phyloP scores from a whole-genome alignment of 2,888 invertebrate genomes.

The Diabrotica balteata region DNA sequence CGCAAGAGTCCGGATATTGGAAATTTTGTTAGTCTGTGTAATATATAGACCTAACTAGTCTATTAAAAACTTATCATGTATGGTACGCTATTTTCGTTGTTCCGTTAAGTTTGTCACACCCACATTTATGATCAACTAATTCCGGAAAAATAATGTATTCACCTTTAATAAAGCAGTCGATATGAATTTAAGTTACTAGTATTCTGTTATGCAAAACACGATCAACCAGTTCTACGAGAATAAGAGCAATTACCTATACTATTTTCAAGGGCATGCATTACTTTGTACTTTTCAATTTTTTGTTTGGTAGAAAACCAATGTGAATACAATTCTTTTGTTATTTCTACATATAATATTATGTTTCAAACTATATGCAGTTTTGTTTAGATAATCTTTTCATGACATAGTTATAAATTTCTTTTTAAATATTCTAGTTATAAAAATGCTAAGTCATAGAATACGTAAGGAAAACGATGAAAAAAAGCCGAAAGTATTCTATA shows the following conservation, averaged over 20 bases:
- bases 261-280: constrained; percentile 38
- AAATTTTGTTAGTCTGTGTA: too few species aligned
- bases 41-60: too few species aligned
- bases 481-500: too few species aligned
- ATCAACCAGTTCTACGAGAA: constrained; percentile 35
- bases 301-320: neutral
- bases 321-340: neutral
- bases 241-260: constrained; percentile 36
- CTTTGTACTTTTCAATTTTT: constrained; percentile 38
- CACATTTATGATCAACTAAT: constrained; percentile 9
- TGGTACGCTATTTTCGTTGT: neutral
- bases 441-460: too few species aligned
- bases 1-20: too few species aligned
- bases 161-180: neutral
- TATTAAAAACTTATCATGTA: too few species aligned
- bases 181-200: constrained; percentile 23
- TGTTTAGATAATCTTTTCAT: too few species aligned
- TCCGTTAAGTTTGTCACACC: constrained; percentile 18
- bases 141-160: constrained; percentile 34
- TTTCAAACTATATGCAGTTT: too few species aligned
- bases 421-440: too few species aligned
- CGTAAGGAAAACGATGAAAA: too few species aligned
- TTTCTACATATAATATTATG: too few species aligned
- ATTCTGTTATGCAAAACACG: constrained; percentile 37
- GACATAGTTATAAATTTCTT: too few species aligned